Evolutionary conservation across 2,888 invertebrate genomes (phyloP).

Genomic region (Tolmerus cingulatus): DNA sequence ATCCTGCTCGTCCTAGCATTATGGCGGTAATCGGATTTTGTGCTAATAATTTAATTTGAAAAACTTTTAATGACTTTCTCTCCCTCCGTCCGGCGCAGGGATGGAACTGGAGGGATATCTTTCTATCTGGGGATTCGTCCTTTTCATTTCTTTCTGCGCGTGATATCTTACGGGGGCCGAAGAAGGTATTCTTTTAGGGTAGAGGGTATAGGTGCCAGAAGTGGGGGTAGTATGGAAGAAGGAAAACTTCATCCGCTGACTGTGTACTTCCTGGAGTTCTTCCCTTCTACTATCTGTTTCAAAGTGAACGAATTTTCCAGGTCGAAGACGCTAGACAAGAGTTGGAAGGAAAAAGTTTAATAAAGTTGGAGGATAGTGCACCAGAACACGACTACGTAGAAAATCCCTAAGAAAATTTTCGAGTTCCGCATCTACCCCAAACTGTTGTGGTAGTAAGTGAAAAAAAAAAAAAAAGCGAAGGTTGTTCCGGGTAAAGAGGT

Average conservation of each 20-base stretch:
- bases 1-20: conserved; percentile 25
- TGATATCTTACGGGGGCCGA: neutral
- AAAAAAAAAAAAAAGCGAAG: neutral
- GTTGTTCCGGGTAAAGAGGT: neutral
- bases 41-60: conserved; percentile 51
- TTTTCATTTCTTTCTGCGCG: neutral
- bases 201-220: neutral
- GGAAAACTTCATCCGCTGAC: neutral
- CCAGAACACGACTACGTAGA: neutral
- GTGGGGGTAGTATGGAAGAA: neutral
- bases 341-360: conserved; percentile 34
- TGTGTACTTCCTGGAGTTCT: neutral
- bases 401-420: neutral
- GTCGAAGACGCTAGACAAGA: conserved; percentile 33
- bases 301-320: conserved; percentile 33
- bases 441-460: neutral
- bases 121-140: neutral
- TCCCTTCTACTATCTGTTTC: conserved; percentile 15
- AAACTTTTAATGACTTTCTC: conserved; percentile 50
- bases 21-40: conserved; percentile 48
- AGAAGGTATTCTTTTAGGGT: neutral
- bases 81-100: neutral
- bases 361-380: conserved; percentile 17
- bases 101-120: neutral
- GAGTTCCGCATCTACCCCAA: neutral